Conservation (phyloP, 2,888 invertebrate species). For the Erebia epiphron region DNA sequence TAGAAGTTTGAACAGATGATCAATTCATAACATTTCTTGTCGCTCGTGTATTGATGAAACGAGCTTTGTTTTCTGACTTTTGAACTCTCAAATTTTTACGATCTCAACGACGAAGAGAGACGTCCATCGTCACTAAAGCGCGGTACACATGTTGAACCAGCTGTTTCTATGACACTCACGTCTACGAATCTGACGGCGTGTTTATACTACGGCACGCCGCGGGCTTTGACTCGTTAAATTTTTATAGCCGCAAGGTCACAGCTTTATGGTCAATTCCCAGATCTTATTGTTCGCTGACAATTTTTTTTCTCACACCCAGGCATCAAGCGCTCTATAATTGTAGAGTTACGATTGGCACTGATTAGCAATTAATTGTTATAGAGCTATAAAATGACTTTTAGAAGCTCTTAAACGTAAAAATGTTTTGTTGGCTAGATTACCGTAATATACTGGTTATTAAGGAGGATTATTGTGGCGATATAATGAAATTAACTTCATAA, state of each 20-base stretch:
- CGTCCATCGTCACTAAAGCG: constrained; percentile 25
- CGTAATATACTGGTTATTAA: constrained; percentile 48
- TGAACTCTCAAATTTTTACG: constrained; percentile 52
- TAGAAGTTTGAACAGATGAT: not conserved
- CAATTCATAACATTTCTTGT: constrained; percentile 10
- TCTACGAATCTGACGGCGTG: constrained; percentile 69
- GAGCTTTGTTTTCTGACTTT: constrained; percentile 29
- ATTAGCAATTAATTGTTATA: constrained; percentile 77
- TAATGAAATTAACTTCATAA: constrained; percentile 33
- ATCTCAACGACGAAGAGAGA: constrained; percentile 29
- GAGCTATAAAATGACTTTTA: constrained; percentile 68
- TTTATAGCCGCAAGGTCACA: constrained; percentile 83
- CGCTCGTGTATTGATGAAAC: constrained; percentile 18
- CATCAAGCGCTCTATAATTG: constrained; percentile 69
- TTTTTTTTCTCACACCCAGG: constrained; percentile 67
- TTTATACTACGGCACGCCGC: constrained; percentile 66
- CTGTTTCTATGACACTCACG: constrained; percentile 81
- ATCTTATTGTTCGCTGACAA: constrained; percentile 78
- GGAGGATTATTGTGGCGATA: constrained; percentile 41
- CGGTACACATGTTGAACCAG: constrained; percentile 65
- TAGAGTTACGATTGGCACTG: constrained; percentile 74
- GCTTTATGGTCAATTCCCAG: constrained; percentile 82
- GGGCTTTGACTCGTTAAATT: constrained; percentile 79
- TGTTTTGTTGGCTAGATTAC: constrained; percentile 53
- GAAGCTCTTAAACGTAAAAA: constrained; percentile 58